A percentile compares a stretch with the other conserved stretches of the same genome.
These are phyloP conservation scores for Dendrophyllia cribrosa DNA, from an alignment of 64 coral and sea anemone genomes.

Conservation along the genomic window DNA sequence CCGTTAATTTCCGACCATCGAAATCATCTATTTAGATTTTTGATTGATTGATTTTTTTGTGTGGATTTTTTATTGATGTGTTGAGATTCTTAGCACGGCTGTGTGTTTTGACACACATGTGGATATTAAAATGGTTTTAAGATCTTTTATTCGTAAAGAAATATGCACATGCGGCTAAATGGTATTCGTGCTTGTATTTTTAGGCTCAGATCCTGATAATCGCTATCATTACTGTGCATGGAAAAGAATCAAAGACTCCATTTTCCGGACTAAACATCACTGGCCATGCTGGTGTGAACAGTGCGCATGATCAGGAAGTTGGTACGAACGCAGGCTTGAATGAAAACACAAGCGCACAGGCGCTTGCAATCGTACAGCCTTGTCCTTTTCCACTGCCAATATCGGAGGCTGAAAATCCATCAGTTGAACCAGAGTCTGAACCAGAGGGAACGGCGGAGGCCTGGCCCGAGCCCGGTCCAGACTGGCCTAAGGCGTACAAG, in stretches of 20 bases:
- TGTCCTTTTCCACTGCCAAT: neutral
- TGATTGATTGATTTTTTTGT: too few species aligned
- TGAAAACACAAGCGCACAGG: too few species aligned
- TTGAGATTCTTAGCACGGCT: too few species aligned
- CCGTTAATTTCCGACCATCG: too few species aligned
- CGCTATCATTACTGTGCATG: neutral
- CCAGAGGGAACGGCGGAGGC: neutral
- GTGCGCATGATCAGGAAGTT: neutral
- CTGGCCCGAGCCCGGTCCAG: conserved; percentile 48
- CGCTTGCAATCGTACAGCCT: neutral
- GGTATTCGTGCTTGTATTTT: neutral
- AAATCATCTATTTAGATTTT: too few species aligned
- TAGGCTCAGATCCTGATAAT: neutral
- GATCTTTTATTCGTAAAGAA: too few species aligned
- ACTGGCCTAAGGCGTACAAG: conserved; percentile 32
- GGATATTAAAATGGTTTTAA: too few species aligned
- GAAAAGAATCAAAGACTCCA: neutral
- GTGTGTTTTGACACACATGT: too few species aligned
- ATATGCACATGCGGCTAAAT: neutral
- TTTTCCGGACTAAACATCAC: neutral
- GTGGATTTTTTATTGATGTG: too few species aligned
- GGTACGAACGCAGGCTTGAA: neutral
- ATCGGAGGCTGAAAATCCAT: conserved; percentile 20
- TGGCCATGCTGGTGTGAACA: neutral
- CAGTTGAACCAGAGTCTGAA: neutral